A percentile compares a stretch with the other conserved stretches of the same genome.
These are phyloP conservation scores for Erannis defoliaria DNA, from an alignment of 2,888 invertebrate species.

Conservation along the genomic window DNA sequence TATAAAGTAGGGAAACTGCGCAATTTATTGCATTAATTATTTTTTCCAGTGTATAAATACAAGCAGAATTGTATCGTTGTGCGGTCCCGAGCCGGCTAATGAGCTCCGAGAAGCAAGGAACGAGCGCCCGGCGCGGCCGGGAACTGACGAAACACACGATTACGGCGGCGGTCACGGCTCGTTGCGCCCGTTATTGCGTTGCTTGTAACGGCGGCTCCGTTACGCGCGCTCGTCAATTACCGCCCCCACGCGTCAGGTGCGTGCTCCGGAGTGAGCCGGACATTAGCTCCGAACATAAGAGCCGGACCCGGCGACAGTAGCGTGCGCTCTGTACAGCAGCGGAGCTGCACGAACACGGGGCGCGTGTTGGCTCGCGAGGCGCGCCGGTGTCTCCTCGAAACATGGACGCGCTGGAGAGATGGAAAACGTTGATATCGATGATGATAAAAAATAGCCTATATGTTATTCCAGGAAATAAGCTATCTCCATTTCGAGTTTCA, in stretches of 20 bases:
- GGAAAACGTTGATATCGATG: too few relatives aligned
- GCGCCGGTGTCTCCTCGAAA: too few relatives aligned
- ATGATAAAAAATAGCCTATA: too few relatives aligned
- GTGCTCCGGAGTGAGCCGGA: background rate
- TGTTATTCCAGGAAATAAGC: too few relatives aligned
- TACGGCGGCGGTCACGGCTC: constrained; percentile 21
- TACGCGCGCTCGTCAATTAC: constrained; percentile 21
- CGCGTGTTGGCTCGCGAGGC: too few relatives aligned
- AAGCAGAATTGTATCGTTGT: background rate
- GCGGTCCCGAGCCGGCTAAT: background rate
- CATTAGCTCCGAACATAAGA: too few relatives aligned
- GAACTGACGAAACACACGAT: constrained; percentile 17
- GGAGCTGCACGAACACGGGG: too few relatives aligned
- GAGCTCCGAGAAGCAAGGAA: background rate
- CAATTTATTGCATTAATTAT: too few relatives aligned
- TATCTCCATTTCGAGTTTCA: too few relatives aligned
- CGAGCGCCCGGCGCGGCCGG: background rate
- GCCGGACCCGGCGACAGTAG: background rate
- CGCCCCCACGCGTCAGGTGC: constrained; percentile 4
- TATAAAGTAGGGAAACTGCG: too few relatives aligned
- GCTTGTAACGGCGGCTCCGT: constrained; percentile 24
- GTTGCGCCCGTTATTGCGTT: constrained; percentile 35
- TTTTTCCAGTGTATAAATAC: background rate
- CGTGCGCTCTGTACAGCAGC: background rate
- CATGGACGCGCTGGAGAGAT: too few relatives aligned